Base-by-base conservation (phyloP, 2,113 vertebrate species). In the Antechinus stuartii region DNA sequence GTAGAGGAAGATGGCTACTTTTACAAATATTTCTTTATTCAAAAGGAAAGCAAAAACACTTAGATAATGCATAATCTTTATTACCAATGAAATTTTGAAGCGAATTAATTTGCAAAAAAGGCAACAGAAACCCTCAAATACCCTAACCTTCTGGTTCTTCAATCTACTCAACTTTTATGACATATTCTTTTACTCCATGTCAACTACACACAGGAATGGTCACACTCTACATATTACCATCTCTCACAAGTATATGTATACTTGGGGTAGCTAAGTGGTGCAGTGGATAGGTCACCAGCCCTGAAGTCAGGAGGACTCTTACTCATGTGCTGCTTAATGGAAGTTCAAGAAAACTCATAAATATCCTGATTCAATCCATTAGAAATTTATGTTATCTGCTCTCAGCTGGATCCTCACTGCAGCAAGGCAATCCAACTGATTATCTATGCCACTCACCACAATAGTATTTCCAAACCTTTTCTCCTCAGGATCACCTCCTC, bases 1-100 rank as follows among this genome's bases (percentile, higher is more conserved):
- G 93, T 94, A 95, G 96, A 90, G 91, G 53, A 94, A 95, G 54
- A 53, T 47, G 94, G 90, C 76, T 96, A 42, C 46, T n/a, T 94
- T 95, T 96, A 94, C 54, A 53, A 90, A 53, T 89, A 2, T 54
- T 90, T 95, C 30, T 47, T 35, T 8, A 23, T 5, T 84, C 5
- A 91, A 93, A 42, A 8, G 24, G 49, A 57, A 91, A 49, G 54
- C 1, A 14, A 92, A 91, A 57, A 6, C 27, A 91, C 61, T 96
- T 90, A 2, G 61, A 84, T 54, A 47, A 54, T 49, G 22, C 23
- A 92, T 89, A 46, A 25, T 91, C 14, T 95, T 57, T 95, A 76
- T 53, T 91, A 27, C 46, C n/a, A 93, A 1, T 57, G 57, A 91
- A 26, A 49, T 16, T 91, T 56, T 91, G 0, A 89, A 92, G 90